These are phyloP conservation scores for Temnothorax curvispinosus DNA, from an alignment of 1,140 invertebrate species.

Conservation along the genomic window DNA sequence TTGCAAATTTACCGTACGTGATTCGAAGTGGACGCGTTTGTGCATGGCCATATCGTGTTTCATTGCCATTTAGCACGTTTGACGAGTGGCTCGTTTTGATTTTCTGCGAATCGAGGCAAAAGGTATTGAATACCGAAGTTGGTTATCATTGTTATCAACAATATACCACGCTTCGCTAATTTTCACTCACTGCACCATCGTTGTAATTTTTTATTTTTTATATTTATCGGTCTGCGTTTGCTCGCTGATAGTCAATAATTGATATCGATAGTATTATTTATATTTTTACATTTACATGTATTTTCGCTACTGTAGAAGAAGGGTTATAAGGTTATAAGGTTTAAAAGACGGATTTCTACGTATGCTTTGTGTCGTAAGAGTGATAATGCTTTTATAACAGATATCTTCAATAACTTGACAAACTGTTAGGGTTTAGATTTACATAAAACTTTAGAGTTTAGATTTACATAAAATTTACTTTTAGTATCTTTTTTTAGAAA, in stretches of 20 bases:
- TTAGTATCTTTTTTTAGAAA: neutral
- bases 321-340: neutral
- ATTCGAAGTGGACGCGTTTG: conserved; percentile 35
- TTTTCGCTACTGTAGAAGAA: neutral
- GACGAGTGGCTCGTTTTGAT: conserved; percentile 59
- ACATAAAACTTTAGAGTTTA: neutral
- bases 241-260: conserved; percentile 17
- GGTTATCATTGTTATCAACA: conserved; percentile 52
- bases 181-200: neutral
- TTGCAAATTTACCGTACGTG: conserved; percentile 42
- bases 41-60: conserved; percentile 40
- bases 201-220: conserved; percentile 36
- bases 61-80: conserved; percentile 60
- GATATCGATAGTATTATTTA: neutral
- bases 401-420: neutral
- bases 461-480: neutral
- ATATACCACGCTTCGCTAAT: conserved; percentile 60
- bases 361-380: neutral
- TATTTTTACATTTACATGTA: neutral
- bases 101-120: conserved; percentile 27
- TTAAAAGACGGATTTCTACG: neutral
- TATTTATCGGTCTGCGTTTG: neutral
- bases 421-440: neutral
- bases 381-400: neutral
- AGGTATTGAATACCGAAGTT: conserved; percentile 43